Base-by-base conservation (phyloP, 2,113 vertebrate species). In the Hemicordylus capensis region DNA sequence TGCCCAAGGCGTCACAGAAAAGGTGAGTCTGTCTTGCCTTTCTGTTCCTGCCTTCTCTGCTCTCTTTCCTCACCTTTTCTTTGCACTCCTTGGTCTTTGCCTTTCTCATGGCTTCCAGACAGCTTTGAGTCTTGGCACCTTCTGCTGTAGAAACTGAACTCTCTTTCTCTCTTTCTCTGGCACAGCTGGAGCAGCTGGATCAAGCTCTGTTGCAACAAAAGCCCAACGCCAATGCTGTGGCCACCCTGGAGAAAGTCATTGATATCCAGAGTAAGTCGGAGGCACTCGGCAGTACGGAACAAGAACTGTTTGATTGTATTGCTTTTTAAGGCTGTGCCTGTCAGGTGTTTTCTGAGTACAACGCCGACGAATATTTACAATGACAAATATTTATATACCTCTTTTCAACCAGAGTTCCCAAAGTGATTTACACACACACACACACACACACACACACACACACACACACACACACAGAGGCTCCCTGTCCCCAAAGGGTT, bases 241-340 rank as follows among this genome's bases (percentile, higher is more conserved):
- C 95, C 84, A 98, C 98, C 0, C 92, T 98, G 93, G 97, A 98
- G 95, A 98, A 97, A 80, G 98, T 98, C 75, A 95, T 99, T 31
- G 97, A 98, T 95, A 98, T 96, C 89, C 98, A 99, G 95, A 97
- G 98, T 98, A 90, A 96, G 98, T 92, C 51, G 79, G 72, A 31
- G 46, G 22, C 34, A 5, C 66, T 20, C 3, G n/a, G 34, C 34
- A 17, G 19, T 39, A 14, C 17, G 17, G 37, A 22, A 69, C 34
- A 39, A 69, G 67, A 69, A 37, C 34, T 7, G 19, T 20, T 69
- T 69, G n/a, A 8, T 17, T 20, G 17, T 69, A 19, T 69, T 39
- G 67, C n/a, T 19, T 67, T n/a, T 67, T 37, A 20, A 42, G 67
- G 67, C 19, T 22, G 67, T 69, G 3, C 17, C 67, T 7, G 6